Conservation (phyloP, 2,113 vertebrate species). For the Cephalopholis sonnerati region DNA sequence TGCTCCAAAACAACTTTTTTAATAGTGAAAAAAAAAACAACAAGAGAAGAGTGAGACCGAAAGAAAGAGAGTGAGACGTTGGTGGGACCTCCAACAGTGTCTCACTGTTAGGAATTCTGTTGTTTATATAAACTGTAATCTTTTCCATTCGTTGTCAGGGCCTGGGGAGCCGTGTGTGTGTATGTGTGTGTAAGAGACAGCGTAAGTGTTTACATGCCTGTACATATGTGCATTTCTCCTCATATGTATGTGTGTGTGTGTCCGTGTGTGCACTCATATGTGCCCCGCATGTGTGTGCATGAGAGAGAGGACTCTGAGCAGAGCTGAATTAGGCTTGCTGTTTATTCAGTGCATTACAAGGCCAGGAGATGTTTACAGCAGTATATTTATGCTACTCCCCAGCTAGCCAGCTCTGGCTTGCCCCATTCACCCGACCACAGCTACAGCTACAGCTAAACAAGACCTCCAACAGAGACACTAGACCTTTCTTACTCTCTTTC, state of each 20-base stretch:
- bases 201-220: constrained; percentile 63
- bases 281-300: constrained; percentile 27
- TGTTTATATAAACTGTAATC: constrained; percentile 91
- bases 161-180: constrained; percentile 76
- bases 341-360: constrained; percentile 87
- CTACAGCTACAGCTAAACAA: constrained; percentile 84
- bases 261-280: constrained; percentile 23
- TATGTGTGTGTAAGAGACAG: constrained; percentile 50
- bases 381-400: constrained; percentile 87
- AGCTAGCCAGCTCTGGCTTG: constrained; percentile 78
- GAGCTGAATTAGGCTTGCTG: constrained; percentile 82
- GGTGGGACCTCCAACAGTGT: constrained; percentile 85
- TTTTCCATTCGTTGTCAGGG: constrained; percentile 88
- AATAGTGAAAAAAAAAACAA: constrained; percentile 4
- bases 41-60: constrained; percentile 18
- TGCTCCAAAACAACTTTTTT: constrained; percentile 47
- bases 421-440: constrained; percentile 70
- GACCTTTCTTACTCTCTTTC: constrained; percentile 55
- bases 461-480: constrained; percentile 87
- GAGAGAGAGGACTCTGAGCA: constrained; percentile 74
- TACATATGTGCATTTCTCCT: constrained; percentile 64
- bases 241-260: constrained; percentile 42
- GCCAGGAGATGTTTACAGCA: constrained; percentile 90
- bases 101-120: constrained; percentile 87
- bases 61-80: constrained; percentile 49